phyloP scores from a whole-genome alignment of 2,113 vertebrate species.

The Excalfactoria chinensis region DNA sequence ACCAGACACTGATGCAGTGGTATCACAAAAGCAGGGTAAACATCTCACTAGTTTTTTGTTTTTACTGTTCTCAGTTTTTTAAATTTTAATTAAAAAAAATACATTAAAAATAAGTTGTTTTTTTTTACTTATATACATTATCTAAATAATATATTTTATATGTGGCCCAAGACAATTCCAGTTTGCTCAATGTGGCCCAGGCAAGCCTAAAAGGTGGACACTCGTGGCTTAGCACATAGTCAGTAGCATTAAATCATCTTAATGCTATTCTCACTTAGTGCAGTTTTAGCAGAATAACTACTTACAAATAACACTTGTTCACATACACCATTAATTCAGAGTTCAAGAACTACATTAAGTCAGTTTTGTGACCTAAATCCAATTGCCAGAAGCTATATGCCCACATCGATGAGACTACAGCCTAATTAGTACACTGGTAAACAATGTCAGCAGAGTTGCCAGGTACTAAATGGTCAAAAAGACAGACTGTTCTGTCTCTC shows the following conservation, averaged over 20 bases:
- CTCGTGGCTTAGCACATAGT: not conserved
- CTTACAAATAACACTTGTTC: slow-evolving; percentile 17
- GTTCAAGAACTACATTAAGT: slow-evolving; percentile 31
- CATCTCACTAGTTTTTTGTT: too few species aligned
- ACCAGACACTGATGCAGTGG: too few species aligned
- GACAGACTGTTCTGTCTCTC: not conserved
- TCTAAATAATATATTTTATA: too few species aligned
- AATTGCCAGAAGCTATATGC: not conserved
- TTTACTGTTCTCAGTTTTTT: too few species aligned
- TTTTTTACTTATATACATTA: too few species aligned
- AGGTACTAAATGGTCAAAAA: not conserved
- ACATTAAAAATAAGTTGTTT: too few species aligned
- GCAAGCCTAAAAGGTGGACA: too few species aligned
- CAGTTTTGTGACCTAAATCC: not conserved
- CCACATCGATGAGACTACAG: not conserved
- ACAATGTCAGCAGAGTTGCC: not conserved
- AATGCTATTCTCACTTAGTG: not conserved
- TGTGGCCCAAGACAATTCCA: too few species aligned
- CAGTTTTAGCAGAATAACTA: not conserved
- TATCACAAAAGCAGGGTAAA: too few species aligned
- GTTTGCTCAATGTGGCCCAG: too few species aligned
- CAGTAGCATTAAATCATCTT: not conserved
- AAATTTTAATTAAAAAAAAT: too few species aligned
- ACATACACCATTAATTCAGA: slow-evolving; percentile 7
- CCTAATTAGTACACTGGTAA: not conserved